Percentiles rank a stretch among this genome's conserved stretches.
These are phyloP conservation scores for Sarcophaga subvicina DNA, from an alignment of 2,888 invertebrate genomes.

Conservation along the genomic window DNA sequence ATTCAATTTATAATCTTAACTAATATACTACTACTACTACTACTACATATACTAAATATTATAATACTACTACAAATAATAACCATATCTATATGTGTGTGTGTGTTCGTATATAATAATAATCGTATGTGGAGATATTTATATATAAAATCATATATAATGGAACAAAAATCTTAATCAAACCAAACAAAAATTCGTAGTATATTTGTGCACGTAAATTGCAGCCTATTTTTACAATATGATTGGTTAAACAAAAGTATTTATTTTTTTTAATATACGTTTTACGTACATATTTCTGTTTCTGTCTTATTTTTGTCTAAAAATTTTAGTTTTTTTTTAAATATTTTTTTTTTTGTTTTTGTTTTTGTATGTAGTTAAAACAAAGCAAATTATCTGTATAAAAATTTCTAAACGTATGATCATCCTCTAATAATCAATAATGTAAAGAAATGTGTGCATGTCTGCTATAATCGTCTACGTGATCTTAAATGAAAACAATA, in stretches of 20 bases:
- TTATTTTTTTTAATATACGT: conserved; percentile 49
- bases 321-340: conserved; percentile 19
- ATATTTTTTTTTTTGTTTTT: conserved; percentile 24
- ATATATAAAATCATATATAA: conserved; percentile 27
- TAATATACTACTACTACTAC: conserved; percentile 45
- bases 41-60: conserved; percentile 58
- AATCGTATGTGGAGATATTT: conserved; percentile 59
- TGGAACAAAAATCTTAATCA: conserved; percentile 38
- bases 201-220: conserved; percentile 70
- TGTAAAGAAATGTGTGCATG: conserved; percentile 62
- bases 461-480: conserved; percentile 55
- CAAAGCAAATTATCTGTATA: conserved; percentile 43
- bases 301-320: conserved; percentile 40
- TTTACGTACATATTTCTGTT: conserved; percentile 40
- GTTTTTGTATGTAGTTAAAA: conserved; percentile 59
- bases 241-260: conserved; percentile 51
- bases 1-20: conserved; percentile 40
- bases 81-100: conserved; percentile 64
- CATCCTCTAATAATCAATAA: conserved; percentile 52
- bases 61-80: conserved; percentile 53
- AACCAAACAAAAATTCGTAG: conserved; percentile 45
- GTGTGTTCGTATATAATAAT: conserved; percentile 58
- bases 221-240: conserved; percentile 61
- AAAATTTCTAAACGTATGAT: conserved; percentile 48
- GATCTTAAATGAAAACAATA: conserved; percentile 24